Base-by-base conservation (phyloP, 2,113 vertebrate species). In the Scytalopus superciliaris region DNA sequence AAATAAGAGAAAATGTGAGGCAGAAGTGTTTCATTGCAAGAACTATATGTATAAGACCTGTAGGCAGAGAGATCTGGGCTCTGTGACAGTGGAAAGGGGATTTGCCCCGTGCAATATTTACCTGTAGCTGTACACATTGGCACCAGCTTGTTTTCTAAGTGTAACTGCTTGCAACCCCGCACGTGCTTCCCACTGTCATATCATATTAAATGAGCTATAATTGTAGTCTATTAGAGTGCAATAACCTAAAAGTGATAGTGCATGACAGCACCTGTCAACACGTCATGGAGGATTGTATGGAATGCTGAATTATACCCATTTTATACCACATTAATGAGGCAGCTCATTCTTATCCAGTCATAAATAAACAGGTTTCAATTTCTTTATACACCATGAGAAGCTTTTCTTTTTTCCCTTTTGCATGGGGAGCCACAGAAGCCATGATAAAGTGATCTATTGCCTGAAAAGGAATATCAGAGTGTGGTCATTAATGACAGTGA, bases 251-350 rank as follows among this genome's bases (percentile, higher is more conserved):
- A 95, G 97, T 95, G 95, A 96, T 95, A 97, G 97, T 94, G 77
- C 96, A 96, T 96, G 97, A 94, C 96, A 97, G 97, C 95, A 96
- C 94, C 97, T 97, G 97, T 97, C 98, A 97, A 94, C 91, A 87
- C 57, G 62, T 92, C 93, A 92, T 13, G 50, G 67, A 93, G 90
- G 64, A 91, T 94, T 97, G 96, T 91, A 84, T 94, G 90, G 96
- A 96, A 97, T 93, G 94, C 87, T 96, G 95, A 95, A 97, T 97
- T 97, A 95, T 92, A 94, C 63, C 64, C 75, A 91, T 93, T 97
- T 95, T 97, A 75, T 94, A 96, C 94, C 90, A 97, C 95, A 91
- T 97, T 95, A 92, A 96, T 93, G 87, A 95, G 94, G 95, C 70
- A 95, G 91, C 83, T 97, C 87, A 72, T 96, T 96, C 94, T 84